phyloP scores from a whole-genome alignment of 1,140 invertebrate species.

The Lineus longissimus region DNA sequence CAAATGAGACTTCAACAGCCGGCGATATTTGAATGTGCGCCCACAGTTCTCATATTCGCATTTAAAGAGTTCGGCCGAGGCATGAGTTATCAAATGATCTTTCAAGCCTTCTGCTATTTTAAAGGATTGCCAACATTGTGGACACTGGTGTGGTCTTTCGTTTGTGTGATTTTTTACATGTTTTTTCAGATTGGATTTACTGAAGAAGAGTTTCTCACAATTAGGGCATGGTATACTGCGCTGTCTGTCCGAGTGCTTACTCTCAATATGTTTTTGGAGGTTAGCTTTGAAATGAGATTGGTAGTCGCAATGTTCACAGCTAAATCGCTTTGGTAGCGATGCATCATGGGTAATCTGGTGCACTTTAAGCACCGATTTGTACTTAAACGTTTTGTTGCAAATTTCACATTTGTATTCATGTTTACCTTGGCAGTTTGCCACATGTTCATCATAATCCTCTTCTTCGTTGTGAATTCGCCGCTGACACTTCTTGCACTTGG shows the following conservation, averaged over 20 bases:
- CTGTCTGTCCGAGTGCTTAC: constrained; percentile 31
- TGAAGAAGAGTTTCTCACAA: constrained; percentile 42
- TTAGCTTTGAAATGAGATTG: constrained; percentile 41
- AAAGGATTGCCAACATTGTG: constrained; percentile 54
- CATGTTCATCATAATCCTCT: constrained; percentile 38
- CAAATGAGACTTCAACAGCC: constrained; percentile 38
- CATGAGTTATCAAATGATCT: constrained; percentile 32
- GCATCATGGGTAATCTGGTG: constrained; percentile 34
- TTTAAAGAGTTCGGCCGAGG: constrained; percentile 27
- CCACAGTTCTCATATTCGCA: constrained; percentile 40
- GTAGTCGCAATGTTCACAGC: constrained; percentile 36
- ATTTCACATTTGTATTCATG: constrained; percentile 34
- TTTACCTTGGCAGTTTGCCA: constrained; percentile 34
- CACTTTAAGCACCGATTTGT: constrained; percentile 38
- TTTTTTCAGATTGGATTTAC: constrained; percentile 45
- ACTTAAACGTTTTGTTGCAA: constrained; percentile 46
- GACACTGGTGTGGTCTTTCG: constrained; percentile 52
- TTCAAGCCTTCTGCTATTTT: constrained; percentile 34
- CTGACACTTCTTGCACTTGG: constrained; percentile 39
- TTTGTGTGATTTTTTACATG: constrained; percentile 53
- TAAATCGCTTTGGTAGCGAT: constrained; percentile 31
- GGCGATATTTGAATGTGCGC: constrained; percentile 35
- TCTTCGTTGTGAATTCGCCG: constrained; percentile 36
- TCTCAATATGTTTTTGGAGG: constrained; percentile 41
- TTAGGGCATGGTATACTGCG: constrained; percentile 27